A percentile compares a stretch with the other conserved stretches of the same genome.
phyloP scores from a whole-genome alignment of 2,888 invertebrate genomes.

The Hypena proboscidalis region DNA sequence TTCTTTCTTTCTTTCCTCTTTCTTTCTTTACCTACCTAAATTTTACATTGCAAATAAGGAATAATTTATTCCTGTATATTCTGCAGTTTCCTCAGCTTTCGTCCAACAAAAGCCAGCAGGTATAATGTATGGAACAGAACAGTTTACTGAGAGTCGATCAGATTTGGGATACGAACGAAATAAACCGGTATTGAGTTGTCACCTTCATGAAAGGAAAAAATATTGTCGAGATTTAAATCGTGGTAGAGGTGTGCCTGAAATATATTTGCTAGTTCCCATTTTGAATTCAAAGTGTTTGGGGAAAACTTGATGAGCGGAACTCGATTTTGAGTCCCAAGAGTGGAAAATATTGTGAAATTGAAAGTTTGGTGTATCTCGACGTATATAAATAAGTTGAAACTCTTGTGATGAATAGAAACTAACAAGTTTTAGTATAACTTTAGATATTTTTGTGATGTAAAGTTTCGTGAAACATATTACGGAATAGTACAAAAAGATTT shows the following conservation, averaged over 20 bases:
- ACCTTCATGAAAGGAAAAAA: constrained; percentile 4
- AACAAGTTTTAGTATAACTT: too few species aligned
- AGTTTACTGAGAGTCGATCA: background rate
- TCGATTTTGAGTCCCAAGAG: background rate
- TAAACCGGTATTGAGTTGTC: constrained; percentile 10
- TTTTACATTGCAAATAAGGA: constrained; percentile 38
- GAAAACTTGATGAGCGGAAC: constrained; percentile 3
- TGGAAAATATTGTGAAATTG: constrained; percentile 1
- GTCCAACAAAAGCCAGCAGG: constrained; percentile 24
- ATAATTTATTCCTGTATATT: constrained; percentile 36
- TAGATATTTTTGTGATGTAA: too few species aligned
- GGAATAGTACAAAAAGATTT: too few species aligned
- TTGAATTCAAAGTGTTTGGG: constrained; percentile 8
- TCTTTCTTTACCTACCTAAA: constrained; percentile 20
- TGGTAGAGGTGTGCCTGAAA: constrained; percentile 6
- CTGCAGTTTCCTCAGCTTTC: constrained; percentile 14
- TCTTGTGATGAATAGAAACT: too few species aligned
- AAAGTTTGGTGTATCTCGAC: constrained; percentile 1
- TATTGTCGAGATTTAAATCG: constrained; percentile 7
- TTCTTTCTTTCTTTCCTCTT: too few species aligned
- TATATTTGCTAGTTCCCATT: constrained; percentile 5
- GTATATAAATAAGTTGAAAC: too few species aligned
- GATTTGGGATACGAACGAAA: constrained; percentile 5
- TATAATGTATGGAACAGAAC: constrained; percentile 1
- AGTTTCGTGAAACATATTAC: too few species aligned